Percentiles rank a stretch among this genome's conserved stretches.
phyloP scores from a whole-genome alignment of 2,888 invertebrate genomes.

The Onthophagus sagittarius region DNA sequence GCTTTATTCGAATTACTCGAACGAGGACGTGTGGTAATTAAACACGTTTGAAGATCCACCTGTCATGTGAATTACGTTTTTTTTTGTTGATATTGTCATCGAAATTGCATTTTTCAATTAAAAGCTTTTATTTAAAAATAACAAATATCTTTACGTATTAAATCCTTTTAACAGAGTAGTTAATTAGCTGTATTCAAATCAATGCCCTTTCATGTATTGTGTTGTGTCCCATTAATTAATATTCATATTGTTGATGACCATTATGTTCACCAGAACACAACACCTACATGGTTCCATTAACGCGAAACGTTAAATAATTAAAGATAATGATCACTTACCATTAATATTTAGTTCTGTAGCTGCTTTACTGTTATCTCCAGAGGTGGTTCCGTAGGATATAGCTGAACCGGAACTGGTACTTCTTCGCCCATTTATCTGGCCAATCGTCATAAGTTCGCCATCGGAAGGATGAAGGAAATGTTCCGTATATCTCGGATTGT shows the following conservation, averaged over 20 bases:
- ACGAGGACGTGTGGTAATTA: too few species aligned
- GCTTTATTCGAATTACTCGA: too few species aligned
- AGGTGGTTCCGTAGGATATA: slow-evolving; percentile 52
- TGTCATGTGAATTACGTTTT: too few species aligned
- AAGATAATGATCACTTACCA: slow-evolving; percentile 52
- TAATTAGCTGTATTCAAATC: not conserved
- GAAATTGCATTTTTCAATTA: too few species aligned
- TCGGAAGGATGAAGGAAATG: slow-evolving; percentile 61
- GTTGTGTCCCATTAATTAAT: not conserved
- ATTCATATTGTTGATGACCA: too few species aligned
- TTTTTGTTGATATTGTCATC: too few species aligned
- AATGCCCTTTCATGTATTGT: not conserved
- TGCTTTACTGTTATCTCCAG: slow-evolving; percentile 52
- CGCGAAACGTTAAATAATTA: not conserved
- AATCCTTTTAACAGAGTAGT: not conserved
- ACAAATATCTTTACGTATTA: too few species aligned
- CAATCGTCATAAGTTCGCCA: slow-evolving; percentile 53
- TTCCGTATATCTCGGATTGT: slow-evolving; percentile 41
- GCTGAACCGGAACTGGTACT: slow-evolving; percentile 57
- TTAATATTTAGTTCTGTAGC: slow-evolving; percentile 69
- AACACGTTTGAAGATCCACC: too few species aligned
- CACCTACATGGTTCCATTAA: too few species aligned
- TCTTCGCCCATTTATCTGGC: slow-evolving; percentile 56
- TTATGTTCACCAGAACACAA: too few species aligned
- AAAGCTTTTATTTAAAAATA: too few species aligned